These are phyloP conservation scores for Polyommatus iphigenia DNA, from an alignment of 2,888 invertebrate species.

Conservation along the genomic window DNA sequence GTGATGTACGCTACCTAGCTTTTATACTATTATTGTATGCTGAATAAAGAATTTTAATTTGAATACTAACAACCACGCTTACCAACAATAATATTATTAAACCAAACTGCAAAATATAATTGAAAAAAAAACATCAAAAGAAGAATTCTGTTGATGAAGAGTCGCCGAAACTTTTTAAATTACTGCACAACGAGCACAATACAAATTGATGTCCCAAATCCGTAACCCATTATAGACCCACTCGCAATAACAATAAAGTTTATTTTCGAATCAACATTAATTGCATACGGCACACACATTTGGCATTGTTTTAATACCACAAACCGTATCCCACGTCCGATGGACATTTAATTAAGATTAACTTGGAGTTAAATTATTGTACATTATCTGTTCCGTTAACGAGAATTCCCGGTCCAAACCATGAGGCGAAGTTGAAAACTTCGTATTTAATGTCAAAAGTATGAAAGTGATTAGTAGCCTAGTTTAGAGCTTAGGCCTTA, in stretches of 20 bases:
- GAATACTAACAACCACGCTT: not conserved
- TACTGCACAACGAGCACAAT: not conserved
- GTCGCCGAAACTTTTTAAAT: not conserved
- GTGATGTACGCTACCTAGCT: too few species aligned
- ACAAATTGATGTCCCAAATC: not conserved
- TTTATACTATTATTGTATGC: too few species aligned
- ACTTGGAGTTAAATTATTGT: conserved; percentile 47
- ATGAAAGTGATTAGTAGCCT: not conserved
- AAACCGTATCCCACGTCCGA: conserved; percentile 44
- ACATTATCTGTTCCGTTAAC: conserved; percentile 28
- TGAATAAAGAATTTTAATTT: too few species aligned
- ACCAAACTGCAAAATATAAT: not conserved
- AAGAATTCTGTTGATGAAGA: not conserved
- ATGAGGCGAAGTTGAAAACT: not conserved
- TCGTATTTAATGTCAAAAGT: not conserved
- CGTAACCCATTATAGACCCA: not conserved
- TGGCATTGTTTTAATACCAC: conserved; percentile 31
- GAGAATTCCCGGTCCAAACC: conserved; percentile 15
- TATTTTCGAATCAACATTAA: not conserved
- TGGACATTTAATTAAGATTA: conserved; percentile 68
- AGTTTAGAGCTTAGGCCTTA: not conserved
- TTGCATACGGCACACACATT: conserved; percentile 23
- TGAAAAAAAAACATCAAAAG: not conserved
- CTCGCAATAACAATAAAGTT: not conserved
- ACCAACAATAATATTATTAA: not conserved